These are phyloP conservation scores for Eristalinus aeneus DNA, from an alignment of 2,888 invertebrate species.

Conservation along the genomic window DNA sequence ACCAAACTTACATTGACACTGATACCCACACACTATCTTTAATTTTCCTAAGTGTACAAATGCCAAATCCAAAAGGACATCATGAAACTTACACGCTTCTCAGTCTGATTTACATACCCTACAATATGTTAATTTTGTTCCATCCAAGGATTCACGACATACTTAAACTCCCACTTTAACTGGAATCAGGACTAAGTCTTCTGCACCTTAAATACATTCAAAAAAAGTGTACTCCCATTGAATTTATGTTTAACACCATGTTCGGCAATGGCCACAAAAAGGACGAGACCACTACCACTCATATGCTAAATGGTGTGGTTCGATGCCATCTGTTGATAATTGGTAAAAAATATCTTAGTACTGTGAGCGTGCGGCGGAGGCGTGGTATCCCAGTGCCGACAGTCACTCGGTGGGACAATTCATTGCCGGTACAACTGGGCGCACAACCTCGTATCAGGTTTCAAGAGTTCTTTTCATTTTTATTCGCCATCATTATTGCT, in stretches of 20 bases:
- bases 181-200: neutral
- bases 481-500: constrained; percentile 62
- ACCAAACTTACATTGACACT: too few relatives aligned
- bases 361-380: constrained; percentile 18
- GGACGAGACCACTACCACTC: constrained; percentile 69
- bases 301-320: constrained; percentile 66
- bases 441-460: constrained; percentile 27
- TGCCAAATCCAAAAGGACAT: too few relatives aligned
- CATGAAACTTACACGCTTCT: too few relatives aligned
- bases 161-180: neutral
- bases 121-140: neutral
- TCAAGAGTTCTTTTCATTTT: constrained; percentile 47
- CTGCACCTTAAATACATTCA: neutral
- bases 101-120: neutral
- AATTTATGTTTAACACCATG: constrained; percentile 74
- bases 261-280: constrained; percentile 72
- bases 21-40: too few relatives aligned
- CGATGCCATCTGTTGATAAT: constrained; percentile 71
- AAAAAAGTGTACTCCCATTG: constrained; percentile 65
- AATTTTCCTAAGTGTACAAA: too few relatives aligned
- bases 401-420: constrained; percentile 48
- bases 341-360: constrained; percentile 60
- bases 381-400: constrained; percentile 32
- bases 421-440: constrained; percentile 35
- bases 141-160: neutral